Evolutionary conservation across 2,113 vertebrate genomes (phyloP).

Genomic region (Lathamus discolor): DNA sequence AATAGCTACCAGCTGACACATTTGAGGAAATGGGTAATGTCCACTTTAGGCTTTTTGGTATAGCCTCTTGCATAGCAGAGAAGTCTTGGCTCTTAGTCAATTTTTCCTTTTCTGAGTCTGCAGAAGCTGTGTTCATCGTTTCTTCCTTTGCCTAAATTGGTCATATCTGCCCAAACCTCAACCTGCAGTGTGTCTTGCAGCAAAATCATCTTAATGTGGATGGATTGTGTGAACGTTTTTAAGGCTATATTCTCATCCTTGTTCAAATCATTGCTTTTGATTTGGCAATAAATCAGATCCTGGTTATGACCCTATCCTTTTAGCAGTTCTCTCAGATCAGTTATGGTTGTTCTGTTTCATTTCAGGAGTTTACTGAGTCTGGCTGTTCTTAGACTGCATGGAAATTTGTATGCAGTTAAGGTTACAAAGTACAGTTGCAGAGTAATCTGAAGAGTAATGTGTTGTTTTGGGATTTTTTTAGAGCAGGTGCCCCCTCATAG

Average conservation of each 20-base stretch:
- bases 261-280: slow-evolving; percentile 3
- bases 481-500: background rate
- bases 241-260: background rate
- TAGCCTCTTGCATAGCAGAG: background rate
- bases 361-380: background rate
- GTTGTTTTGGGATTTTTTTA: background rate
- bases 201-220: background rate
- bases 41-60: background rate
- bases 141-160: slow-evolving; percentile 40
- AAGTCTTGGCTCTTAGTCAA: slow-evolving; percentile 1
- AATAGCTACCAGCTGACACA: background rate
- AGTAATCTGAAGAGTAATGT: background rate
- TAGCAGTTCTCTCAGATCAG: background rate
- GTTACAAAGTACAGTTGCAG: background rate
- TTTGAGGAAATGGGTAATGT: background rate
- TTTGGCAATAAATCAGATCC: slow-evolving; percentile 15
- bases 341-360: background rate
- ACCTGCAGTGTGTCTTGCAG: background rate
- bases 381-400: background rate
- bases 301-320: background rate
- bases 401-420: background rate
- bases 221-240: background rate
- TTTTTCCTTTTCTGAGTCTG: slow-evolving; percentile 9
- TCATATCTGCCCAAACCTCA: slow-evolving; percentile 9
- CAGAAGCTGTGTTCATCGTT: background rate